Evolutionary conservation across 1,140 invertebrate genomes (phyloP), one percentile per base, ranked within the genome.

Genomic region (Papilio helenus): DNA sequence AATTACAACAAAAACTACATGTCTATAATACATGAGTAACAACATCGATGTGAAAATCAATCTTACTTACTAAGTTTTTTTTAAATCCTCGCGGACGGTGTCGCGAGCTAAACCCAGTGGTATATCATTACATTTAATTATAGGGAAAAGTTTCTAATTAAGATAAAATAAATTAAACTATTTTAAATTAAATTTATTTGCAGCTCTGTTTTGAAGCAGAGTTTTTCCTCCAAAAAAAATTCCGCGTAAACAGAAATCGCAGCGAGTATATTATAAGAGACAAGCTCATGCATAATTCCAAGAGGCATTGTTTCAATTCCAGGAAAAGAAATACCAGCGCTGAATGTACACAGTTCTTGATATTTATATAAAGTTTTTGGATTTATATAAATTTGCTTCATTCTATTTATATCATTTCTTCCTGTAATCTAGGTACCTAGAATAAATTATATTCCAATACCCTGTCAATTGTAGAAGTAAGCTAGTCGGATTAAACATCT

Each of bases 241-340:
- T 1, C 16, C 72, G 20, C 18, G 23, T 51, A 74, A 74, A 74
- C 44, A 44, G 42, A 74, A 74, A 74, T 74, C 72, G 46, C 39
- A 74, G 72, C 12, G 44, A 14, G 72, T 74, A 44, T 20, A 51
- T 74, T 74, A 26, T 42, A 51, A 51, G 72, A 74, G 72, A 74
- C 72, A 74, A 51, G 20, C 42, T 44, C 72, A 74, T 74, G 72
- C 39, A 74, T 74, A 74, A 74, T 74, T 74, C 72, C 72, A 49
- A 74, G 4, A 49, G 72, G 23, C 72, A 20, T 74, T 51, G 72
- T 74, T 74, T 51, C 72, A 73, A 73, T 73, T 73, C 72, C 44
- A 42, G 44, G 29, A 46, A 49, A 74, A 68, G 61, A 68, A 68
- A 68, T 34, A 68, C 26, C 61, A 16, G 26, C 61, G 23, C 61